Evolutionary conservation across 2,797 vertebrate species (phyloP), one percentile per base, ranked within the genome.

Genomic region (Clarias pachynema): DNA sequence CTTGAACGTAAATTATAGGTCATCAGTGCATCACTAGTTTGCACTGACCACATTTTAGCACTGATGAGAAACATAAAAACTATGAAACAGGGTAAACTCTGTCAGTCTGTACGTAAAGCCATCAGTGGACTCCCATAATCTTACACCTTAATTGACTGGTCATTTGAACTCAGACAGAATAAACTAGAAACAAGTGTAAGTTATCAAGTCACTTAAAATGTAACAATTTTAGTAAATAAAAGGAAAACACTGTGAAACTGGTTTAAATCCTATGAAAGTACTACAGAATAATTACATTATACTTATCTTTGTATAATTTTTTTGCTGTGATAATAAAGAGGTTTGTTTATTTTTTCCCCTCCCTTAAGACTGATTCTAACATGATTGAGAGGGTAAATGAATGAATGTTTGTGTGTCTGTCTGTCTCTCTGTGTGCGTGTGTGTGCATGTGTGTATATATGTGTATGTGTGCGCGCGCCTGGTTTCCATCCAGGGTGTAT

Each of bases 1-100:
- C 93, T 93, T 87, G 85, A 84, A 86, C 65, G 56, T 60, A 85
- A 85, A 63, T 81, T 34, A 53, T 81, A 85, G 65, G 31, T 85
- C 20, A 0, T 62, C 34, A 69, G 18, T 14, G 49, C 49, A 53
- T 53, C 49, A 22, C 44, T 68, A 60, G 37, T 37, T 22, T 31
- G 37, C 53, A 34, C 34, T 83, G 70, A 63, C 70, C 81, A 63
- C 57, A 74, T 6, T 0, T 22, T 15, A 49, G 20, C 24, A 79
- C 3, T 79, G 75, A 79, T 49, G 34, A 84, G 31, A 60, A 29
- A 18, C 24, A 56, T 20, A 18, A 59, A 78, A 59, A 24, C 44
- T 29, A 63, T 79, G 7, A 9, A 49, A n/a, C 24, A 9, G 15
- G 1, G 62, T 37, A n/a, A 79, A 79, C 31, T 60, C 10, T 34